phyloP scores from a whole-genome alignment of 2,797 vertebrate species.

The Gymnocypris eckloni region DNA sequence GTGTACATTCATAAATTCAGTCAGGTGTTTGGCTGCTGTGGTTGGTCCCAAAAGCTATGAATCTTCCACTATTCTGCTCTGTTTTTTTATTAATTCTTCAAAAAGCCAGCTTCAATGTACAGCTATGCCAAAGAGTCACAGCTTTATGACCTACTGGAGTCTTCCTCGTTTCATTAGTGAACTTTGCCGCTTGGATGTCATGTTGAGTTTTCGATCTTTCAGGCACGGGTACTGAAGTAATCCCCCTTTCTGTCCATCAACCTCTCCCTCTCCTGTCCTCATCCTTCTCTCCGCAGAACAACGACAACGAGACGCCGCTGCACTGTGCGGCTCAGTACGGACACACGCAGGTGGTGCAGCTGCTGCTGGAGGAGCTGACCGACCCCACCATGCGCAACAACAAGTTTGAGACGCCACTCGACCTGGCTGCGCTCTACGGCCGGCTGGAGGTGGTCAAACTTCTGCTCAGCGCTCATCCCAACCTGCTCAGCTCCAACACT shows the following conservation, averaged over 20 bases:
- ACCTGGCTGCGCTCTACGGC: slow-evolving; percentile 93
- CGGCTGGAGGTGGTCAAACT: slow-evolving; percentile 97
- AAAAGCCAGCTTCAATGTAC: not conserved
- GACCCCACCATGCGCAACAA: slow-evolving; percentile 99
- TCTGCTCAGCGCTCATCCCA: slow-evolving; percentile 93
- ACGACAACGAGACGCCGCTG: slow-evolving; percentile 97
- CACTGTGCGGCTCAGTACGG: slow-evolving; percentile 98
- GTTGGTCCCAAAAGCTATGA: not conserved
- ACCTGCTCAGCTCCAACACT: slow-evolving; percentile 93
- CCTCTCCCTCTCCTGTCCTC: not conserved
- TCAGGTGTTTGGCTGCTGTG: not conserved
- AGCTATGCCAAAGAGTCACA: not conserved
- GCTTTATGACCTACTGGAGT: not conserved
- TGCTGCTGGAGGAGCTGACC: slow-evolving; percentile 95
- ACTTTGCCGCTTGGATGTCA: not conserved
- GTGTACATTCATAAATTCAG: not conserved
- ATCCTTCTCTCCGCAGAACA: slow-evolving; percentile 83
- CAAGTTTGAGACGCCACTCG: slow-evolving; percentile 96
- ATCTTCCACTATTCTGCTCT: not conserved
- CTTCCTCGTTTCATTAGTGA: not conserved
- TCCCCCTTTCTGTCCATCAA: not conserved
- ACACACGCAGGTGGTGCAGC: slow-evolving; percentile 91
- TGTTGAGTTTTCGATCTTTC: not conserved
- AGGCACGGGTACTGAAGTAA: not conserved
- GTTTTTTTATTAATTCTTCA: not conserved